These are phyloP conservation scores for Acanthaster planci DNA, from an alignment of 35 echinoderm and acorn worm genomes.

Conservation along the genomic window DNA sequence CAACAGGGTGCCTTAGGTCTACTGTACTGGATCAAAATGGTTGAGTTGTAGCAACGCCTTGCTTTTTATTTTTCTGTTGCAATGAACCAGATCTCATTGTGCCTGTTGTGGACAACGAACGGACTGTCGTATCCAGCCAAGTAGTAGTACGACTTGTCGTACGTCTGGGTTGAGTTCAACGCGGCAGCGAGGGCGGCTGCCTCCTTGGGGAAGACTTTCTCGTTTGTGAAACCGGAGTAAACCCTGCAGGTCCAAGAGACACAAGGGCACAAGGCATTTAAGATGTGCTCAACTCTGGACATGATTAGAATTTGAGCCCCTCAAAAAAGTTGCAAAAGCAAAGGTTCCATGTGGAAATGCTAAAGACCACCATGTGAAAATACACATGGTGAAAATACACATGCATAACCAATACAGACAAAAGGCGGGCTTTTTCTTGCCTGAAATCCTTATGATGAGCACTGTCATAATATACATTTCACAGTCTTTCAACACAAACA, in stretches of 20 bases:
- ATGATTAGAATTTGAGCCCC: not conserved
- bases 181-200: not conserved
- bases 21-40: no score
- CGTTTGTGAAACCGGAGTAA: not conserved
- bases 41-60: no score
- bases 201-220: constrained; percentile 2
- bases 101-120: constrained; percentile 45
- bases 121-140: constrained; percentile 70
- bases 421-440: no score
- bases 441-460: no score
- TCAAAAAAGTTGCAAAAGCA: not conserved
- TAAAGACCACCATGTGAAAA: not conserved
- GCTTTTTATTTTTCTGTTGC: not conserved
- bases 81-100: constrained; percentile 67
- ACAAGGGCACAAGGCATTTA: not conserved
- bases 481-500: no score
- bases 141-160: constrained; percentile 45
- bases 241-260: not conserved
- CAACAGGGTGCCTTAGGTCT: no score
- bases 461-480: no score
- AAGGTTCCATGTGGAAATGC: not conserved
- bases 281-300: not conserved
- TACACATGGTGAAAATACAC: no score
- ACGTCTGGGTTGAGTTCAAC: not conserved
- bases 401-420: no score